These are phyloP conservation scores for Etia nguti DNA, from an alignment of 2,113 vertebrate species.

Conservation along the genomic window DNA sequence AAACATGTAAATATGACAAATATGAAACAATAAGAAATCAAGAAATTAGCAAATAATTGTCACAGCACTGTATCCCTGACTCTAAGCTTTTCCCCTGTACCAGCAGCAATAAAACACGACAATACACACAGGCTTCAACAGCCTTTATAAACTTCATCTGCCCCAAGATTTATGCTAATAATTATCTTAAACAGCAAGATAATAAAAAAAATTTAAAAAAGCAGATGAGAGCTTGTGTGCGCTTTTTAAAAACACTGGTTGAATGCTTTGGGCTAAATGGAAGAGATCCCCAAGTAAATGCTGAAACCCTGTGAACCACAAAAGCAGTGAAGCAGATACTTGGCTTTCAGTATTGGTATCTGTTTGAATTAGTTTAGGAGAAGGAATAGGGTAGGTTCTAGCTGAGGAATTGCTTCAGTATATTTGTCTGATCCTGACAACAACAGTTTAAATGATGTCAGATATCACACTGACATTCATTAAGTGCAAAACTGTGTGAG, in stretches of 20 bases:
- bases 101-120: neutral
- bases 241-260: neutral
- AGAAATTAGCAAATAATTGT: neutral
- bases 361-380: neutral
- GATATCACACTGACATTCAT: neutral
- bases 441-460: neutral
- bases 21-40: neutral
- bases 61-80: neutral
- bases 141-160: neutral
- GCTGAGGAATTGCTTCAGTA: neutral
- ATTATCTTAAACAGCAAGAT: neutral
- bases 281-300: neutral
- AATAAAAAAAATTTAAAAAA: too few species aligned
- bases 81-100: neutral
- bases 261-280: neutral
- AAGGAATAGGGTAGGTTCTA: neutral
- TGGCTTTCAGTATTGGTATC: neutral
- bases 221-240: neutral
- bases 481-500: neutral
- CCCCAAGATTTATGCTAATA: neutral
- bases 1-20: neutral
- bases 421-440: neutral
- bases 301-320: neutral
- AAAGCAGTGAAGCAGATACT: neutral
- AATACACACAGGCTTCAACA: neutral